Evolutionary conservation across 2,113 vertebrate genomes (phyloP), one percentile per base, ranked within the genome.

Genomic region (Rhea americana): DNA sequence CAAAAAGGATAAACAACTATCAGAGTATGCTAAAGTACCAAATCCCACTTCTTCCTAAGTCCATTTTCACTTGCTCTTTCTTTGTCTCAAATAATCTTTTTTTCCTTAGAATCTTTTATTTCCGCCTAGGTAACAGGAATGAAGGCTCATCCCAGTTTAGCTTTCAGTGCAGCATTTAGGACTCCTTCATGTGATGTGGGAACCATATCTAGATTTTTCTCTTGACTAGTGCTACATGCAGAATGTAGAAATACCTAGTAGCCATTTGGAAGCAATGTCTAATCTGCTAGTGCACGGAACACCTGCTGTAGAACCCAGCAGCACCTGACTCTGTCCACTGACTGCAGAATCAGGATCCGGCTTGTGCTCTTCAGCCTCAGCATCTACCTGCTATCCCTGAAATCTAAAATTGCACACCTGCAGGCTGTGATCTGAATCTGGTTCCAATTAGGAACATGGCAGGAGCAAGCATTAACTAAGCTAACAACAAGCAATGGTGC

Each of bases 361-460:
- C 5, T 58, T 8, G n/a, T 32, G 7, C 35, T 55, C 62, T 22
- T 2, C 4, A 53, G n/a, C 72, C 22, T 51, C 53, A 47, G 30
- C 3, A 4, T 18, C 30, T 3, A 1, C 47, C 3, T 53, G 45
- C 25, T 59, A 45, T 0, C 25, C 1, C 7, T 6, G 59, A 32
- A 61, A 58, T 39, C 39, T 50, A 18, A 6, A 30, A 18, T 8
- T 4, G 9, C n/a, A 15, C 66, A 71, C 47, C 21, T 48, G 35
- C 48, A 94, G 32, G 5, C 35, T 8, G 4, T 2, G 35, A 7
- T 28, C 50, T 55, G 66, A 72, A 18, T 41, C 50, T 47, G 28
- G 30, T 20, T 78, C 35, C 71, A 56, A 35, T n/a, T 6, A 26
- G 61, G 3, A 67, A 43, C 21, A 72, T 65, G 28, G 72, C 56